phyloP scores from a whole-genome alignment of 2,797 vertebrate species.

The Pterois miles region DNA sequence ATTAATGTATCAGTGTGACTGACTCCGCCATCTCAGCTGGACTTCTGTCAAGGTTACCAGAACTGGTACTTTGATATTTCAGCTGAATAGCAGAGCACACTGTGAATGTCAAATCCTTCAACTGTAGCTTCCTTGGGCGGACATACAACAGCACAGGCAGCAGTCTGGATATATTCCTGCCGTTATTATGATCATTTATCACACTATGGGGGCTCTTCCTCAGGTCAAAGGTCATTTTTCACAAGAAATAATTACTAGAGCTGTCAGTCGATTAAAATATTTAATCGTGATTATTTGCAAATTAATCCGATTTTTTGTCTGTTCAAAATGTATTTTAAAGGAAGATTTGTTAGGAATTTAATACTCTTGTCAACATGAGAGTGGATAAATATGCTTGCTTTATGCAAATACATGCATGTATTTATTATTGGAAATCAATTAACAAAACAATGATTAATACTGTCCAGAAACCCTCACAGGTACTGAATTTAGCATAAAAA shows the following conservation, averaged over 20 bases:
- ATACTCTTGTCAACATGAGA: no score
- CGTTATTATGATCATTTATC: not conserved
- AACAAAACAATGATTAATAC: no score
- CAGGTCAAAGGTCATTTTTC: not conserved
- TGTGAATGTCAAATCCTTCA: constrained; percentile 47
- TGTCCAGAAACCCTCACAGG: no score
- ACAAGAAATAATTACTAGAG: not conserved
- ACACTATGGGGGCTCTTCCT: not conserved
- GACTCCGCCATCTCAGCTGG: constrained; percentile 31
- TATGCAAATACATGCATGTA: no score
- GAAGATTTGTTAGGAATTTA: no score
- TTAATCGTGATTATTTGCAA: no score
- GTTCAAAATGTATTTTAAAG: no score
- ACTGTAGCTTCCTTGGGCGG: not conserved
- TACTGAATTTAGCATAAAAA: no score
- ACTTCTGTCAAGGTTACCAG: constrained; percentile 38
- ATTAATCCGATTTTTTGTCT: no score
- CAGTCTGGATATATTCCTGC: constrained; percentile 17
- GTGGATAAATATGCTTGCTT: no score
- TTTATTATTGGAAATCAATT: no score
- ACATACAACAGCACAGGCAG: not conserved
- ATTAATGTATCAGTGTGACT: constrained; percentile 41
- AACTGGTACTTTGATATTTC: constrained; percentile 59
- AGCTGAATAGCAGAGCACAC: constrained; percentile 42
- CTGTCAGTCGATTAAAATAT: no score